Base-by-base conservation (phyloP, 2,113 vertebrate genomes). In the Phyllopteryx taeniolatus region DNA sequence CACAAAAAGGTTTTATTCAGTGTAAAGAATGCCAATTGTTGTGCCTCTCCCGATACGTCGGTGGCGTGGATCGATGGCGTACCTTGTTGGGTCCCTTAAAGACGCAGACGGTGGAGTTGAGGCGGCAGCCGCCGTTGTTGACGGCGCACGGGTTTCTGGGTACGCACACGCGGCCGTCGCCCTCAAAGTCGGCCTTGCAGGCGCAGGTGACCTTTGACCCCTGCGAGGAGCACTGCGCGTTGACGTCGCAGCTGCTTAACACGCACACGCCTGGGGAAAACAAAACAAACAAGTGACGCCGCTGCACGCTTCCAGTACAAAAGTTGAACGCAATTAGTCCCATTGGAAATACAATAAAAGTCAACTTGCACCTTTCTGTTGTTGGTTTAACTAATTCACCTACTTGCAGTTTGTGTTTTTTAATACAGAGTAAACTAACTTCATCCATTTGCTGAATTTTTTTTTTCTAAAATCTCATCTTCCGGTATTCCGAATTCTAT, bases 121-220 rank as follows among this genome's bases (percentile, higher is more conserved):
- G 69, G 49, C 94, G 94, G 75, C 98, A 99, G 57, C 94, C 95
- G 31, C 96, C 96, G 0, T 95, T 92, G 89, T 87, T 86, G n/a
- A 68, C 11, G 7, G 85, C 60, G 68, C 98, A 99, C 0, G 93
- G 95, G 73, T 99, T 95, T 71, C 81, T 83, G 20, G 95, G 93
- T 67, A 93, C 79, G 67, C 98, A 99, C 56, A 95, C 71, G 19
- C 47, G 91, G 4, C 96, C 98, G 1, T 99, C 92, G 1, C 96
- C 97, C 43, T 92, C 70, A 44, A 92, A 97, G 59, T 92, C 94
- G 0, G 89, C 75, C 68, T 91, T 93, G 85, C 97, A 99, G 27
- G 35, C 84, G 14, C 98, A 99, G 1, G 76, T 84, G 70, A 94
- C 64, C 33, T 46, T 92, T n/a, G 77, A 64, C 3, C 80, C 88